phyloP scores from a whole-genome alignment of 2,888 invertebrate genomes.

The Xiphydria camelus region DNA sequence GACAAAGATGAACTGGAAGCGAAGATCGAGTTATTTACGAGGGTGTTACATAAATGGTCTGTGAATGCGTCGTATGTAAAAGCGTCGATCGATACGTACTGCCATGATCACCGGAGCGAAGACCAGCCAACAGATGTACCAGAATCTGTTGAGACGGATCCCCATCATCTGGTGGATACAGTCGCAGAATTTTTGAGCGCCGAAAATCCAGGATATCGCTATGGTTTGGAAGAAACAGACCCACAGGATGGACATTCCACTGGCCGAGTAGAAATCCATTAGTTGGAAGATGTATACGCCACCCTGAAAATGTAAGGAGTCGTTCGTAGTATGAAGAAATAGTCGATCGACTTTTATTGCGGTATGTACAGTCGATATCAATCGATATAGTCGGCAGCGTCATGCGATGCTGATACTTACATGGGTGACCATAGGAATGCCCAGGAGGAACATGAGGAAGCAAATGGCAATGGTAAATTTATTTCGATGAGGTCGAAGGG shows the following conservation, averaged over 20 bases:
- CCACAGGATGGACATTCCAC: conserved; percentile 65
- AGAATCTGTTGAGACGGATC: conserved; percentile 60
- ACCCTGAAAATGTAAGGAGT: conserved; percentile 43
- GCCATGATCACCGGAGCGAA: conserved; percentile 65
- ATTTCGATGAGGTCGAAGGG: conserved; percentile 64
- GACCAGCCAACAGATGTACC: conserved; percentile 66
- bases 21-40: no score
- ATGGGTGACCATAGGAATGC: conserved; percentile 67
- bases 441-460: conserved; percentile 63
- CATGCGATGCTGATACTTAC: no score
- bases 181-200: conserved; percentile 63
- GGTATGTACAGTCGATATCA: neutral
- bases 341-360: neutral
- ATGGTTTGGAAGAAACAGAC: conserved; percentile 67
- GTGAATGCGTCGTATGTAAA: no score
- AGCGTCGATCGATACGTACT: conserved; percentile 61
- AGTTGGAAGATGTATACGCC: conserved; percentile 59
- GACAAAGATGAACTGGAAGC: conserved; percentile 65
- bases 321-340: neutral
- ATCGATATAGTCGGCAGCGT: neutral
- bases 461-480: conserved; percentile 69
- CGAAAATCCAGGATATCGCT: conserved; percentile 65
- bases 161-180: conserved; percentile 70
- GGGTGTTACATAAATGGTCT: no score
- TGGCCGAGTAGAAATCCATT: conserved; percentile 64